Conservation (phyloP, 2,888 invertebrate genomes). For the Tenthredo amoena region DNA sequence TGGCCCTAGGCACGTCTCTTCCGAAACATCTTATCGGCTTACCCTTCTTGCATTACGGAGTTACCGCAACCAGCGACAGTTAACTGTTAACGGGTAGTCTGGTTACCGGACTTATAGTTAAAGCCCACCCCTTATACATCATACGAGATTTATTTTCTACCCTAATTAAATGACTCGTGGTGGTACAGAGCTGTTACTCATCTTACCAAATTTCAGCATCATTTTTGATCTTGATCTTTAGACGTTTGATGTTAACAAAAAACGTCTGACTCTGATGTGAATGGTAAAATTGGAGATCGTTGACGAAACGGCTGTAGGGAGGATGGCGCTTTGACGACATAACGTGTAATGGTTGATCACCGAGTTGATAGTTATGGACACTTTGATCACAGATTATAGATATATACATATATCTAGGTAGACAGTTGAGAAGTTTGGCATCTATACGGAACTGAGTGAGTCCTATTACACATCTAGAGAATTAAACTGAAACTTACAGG, state of each 20-base stretch:
- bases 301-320: background rate
- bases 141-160: background rate
- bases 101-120: constrained; percentile 23
- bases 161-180: background rate
- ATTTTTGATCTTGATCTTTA: background rate
- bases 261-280: too few species aligned
- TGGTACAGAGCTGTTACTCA: background rate
- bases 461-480: constrained; percentile 38
- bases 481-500: constrained; percentile 40
- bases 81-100: constrained; percentile 58
- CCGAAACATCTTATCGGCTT: constrained; percentile 70
- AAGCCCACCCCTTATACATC: background rate
- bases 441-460: constrained; percentile 38
- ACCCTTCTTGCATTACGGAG: constrained; percentile 63
- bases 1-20: constrained; percentile 61
- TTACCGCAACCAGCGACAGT: constrained; percentile 68
- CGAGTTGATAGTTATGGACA: constrained; percentile 43
- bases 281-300: too few species aligned
- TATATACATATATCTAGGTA: background rate
- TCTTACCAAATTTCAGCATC: background rate
- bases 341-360: constrained; percentile 35
- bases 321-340: background rate
- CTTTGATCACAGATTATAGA: constrained; percentile 41
- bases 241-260: too few species aligned
- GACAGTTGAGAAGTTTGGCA: constrained; percentile 27